phyloP scores from a whole-genome alignment of 2,113 vertebrate genomes.

The Zosterops japonicus region DNA sequence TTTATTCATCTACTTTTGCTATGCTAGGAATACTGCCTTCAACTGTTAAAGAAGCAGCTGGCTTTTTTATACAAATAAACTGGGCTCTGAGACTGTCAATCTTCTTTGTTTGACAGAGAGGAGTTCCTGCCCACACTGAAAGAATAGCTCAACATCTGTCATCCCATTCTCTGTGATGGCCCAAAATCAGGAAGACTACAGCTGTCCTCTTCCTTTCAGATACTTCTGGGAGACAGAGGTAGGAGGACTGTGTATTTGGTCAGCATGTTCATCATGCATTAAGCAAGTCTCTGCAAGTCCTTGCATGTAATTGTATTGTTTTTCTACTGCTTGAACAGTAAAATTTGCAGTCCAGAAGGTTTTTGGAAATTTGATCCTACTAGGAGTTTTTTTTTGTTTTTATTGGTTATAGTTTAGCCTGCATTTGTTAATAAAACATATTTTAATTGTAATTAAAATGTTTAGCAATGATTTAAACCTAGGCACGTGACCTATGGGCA shows the following conservation, averaged over 20 bases:
- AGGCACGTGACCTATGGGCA: not conserved
- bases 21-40: constrained; percentile 53
- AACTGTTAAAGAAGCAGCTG: constrained; percentile 76
- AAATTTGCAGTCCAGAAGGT: constrained; percentile 56
- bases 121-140: constrained; percentile 72
- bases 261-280: constrained; percentile 55
- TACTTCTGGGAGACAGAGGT: constrained; percentile 67
- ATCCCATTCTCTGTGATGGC: constrained; percentile 74
- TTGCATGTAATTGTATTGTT: constrained; percentile 63
- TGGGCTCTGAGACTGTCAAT: constrained; percentile 72
- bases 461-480: constrained; percentile 35
- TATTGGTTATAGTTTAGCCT: constrained; percentile 13
- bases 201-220: constrained; percentile 77
- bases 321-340: constrained; percentile 41
- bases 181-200: constrained; percentile 76
- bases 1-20: constrained; percentile 56
- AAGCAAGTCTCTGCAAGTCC: constrained; percentile 54
- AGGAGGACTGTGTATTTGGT: constrained; percentile 60
- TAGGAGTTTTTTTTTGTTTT: not conserved
- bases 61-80: constrained; percentile 77
- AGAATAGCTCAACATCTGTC: constrained; percentile 81
- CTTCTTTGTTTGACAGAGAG: constrained; percentile 76
- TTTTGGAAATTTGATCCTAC: constrained; percentile 38
- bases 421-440: constrained; percentile 54
- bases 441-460: constrained; percentile 40